Evolutionary conservation across 2,888 invertebrate genomes (phyloP), one percentile per base, ranked within the genome.

Genomic region (Dolichomitus sp.): DNA sequence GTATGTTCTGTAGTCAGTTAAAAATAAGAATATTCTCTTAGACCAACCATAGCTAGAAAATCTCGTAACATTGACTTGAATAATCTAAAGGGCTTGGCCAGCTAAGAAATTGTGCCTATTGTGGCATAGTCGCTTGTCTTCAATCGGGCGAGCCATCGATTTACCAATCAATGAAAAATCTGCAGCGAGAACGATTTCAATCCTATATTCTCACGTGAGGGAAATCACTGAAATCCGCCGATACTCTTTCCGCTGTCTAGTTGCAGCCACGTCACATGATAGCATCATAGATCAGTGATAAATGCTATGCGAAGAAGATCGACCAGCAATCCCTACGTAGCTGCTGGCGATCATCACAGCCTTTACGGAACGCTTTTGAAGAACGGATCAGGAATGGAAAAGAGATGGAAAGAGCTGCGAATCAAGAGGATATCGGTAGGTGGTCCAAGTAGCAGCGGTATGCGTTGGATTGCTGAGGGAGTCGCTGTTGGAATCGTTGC

Each of bases 371-470:
- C 45, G 48, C 19, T 33, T 42, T 14, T 11, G 50, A 42, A 9
- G 19, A 52, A 14, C 23, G 30, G 7, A 40, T 14, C 30, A 52
- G 30, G 9, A 57, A 14, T 12, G 33, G n/a, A 12, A 68, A 9
- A 23, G 37, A 63, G 19, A 45, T 69, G 42, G 63, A 59, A 65
- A 57, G 57, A 45, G 69, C 30, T 14, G 54, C 27, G 54, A 69
- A 70, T 75, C 80, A 54, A 69, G 54, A 52, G 69, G 54, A 57
- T 52, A 80, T 80, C 80, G 75, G 80, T 80, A 80, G 80, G 80
- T 80, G 80, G 80, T 80, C 73, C 80, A 52, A 52, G 61, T 52
- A 74, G 80, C 54, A 63, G 69, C 63, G n/a, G 54, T 30, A 42
- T 27, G 27, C 80, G 45, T 63, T 65, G 69, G 63, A 70, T 80